A percentile compares a stretch with the other conserved stretches of the same genome.
phyloP scores from a whole-genome alignment of 1,140 invertebrate genomes.

The Caenorhabditis brenneri region DNA sequence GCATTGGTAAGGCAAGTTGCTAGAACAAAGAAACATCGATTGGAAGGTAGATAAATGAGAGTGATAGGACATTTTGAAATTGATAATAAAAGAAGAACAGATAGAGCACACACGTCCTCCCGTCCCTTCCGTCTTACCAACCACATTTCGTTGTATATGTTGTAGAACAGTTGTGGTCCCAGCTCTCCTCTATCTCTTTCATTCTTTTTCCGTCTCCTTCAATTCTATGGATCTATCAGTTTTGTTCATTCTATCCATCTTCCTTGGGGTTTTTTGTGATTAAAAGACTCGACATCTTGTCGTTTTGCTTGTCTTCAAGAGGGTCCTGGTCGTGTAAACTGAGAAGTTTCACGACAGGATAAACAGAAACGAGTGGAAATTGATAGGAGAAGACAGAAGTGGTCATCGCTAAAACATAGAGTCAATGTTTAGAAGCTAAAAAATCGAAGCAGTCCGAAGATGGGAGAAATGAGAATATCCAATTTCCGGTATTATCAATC shows the following conservation, averaged over 20 bases:
- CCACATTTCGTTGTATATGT: conserved; percentile 34
- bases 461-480: background rate
- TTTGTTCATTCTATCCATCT: conserved; percentile 27
- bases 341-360: conserved; percentile 43
- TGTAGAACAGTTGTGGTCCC: conserved; percentile 43
- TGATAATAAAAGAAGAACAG: conserved; percentile 36
- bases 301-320: conserved; percentile 38
- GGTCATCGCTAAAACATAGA: background rate
- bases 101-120: background rate
- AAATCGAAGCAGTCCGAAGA: background rate
- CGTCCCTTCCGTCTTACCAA: conserved; percentile 1
- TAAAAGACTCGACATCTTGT: conserved; percentile 30
- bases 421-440: background rate
- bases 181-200: background rate
- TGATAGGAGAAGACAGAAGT: background rate
- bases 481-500: conserved; percentile 35
- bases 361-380: conserved; percentile 23
- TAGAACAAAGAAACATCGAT: background rate
- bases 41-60: background rate
- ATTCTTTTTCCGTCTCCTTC: background rate
- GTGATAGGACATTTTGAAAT: conserved; percentile 1
- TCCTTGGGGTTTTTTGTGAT: conserved; percentile 38
- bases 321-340: conserved; percentile 14
- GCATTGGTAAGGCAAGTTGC: background rate
- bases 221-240: conserved; percentile 15